These are phyloP conservation scores for Misgurnus anguillicaudatus DNA, from an alignment of 2,113 vertebrate genomes.

Conservation along the genomic window DNA sequence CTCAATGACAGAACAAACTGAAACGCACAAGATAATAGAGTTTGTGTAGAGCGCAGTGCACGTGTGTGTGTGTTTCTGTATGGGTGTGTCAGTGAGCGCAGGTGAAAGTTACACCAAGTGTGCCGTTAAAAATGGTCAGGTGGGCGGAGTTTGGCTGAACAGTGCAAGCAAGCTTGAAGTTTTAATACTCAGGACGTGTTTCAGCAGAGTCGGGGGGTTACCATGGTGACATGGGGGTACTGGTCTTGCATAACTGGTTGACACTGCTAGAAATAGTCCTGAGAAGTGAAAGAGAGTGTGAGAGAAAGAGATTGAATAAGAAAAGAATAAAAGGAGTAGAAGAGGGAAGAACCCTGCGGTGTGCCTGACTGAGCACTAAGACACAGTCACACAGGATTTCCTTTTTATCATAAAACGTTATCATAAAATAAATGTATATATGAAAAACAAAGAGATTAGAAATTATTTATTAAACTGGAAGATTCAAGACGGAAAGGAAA, in stretches of 20 bases:
- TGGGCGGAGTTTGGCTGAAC: slow-evolving; percentile 14
- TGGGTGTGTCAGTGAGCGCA: slow-evolving; percentile 17
- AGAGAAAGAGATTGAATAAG: slow-evolving; percentile 31
- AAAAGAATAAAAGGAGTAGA: slow-evolving; percentile 18
- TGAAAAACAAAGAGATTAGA: neutral
- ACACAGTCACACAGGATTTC: slow-evolving; percentile 3
- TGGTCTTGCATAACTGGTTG: slow-evolving; percentile 48
- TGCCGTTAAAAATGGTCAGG: neutral
- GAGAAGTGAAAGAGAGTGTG: slow-evolving; percentile 42
- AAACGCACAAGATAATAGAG: slow-evolving; percentile 32
- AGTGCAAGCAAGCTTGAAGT: slow-evolving; percentile 26
- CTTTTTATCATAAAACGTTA: neutral
- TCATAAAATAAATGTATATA: no score
- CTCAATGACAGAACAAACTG: slow-evolving; percentile 32
- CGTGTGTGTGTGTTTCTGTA: slow-evolving; percentile 22
- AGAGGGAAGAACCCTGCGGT: slow-evolving; percentile 40
- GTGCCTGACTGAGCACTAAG: slow-evolving; percentile 15
- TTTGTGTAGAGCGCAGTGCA: neutral
- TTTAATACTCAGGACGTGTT: slow-evolving; percentile 34
- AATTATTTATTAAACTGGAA: neutral
- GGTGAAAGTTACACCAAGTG: neutral
- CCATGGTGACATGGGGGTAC: slow-evolving; percentile 48
- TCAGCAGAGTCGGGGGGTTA: slow-evolving; percentile 42
- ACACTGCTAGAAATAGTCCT: slow-evolving; percentile 46
- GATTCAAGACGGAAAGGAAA: neutral